Conservation (phyloP, 2,113 vertebrate species). For the Malurus elegans region DNA sequence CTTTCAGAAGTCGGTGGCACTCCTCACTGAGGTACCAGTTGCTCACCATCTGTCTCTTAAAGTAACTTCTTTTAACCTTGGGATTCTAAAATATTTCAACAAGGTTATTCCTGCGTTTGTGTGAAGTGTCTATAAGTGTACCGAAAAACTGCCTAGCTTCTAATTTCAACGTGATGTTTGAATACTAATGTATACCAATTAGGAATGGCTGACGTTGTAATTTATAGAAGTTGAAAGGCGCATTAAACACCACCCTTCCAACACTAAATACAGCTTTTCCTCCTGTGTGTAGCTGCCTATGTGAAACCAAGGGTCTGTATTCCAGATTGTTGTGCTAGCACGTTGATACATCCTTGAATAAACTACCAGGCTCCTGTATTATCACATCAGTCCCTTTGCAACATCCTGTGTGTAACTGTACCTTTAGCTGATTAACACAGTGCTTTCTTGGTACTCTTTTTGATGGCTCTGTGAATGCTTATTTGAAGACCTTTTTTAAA, state of each 20-base stretch:
- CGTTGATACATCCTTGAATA: neutral
- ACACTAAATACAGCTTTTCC: conserved; percentile 11
- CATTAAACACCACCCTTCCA: conserved; percentile 14
- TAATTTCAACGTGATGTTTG: neutral
- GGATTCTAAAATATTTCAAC: neutral
- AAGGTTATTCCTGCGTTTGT: neutral
- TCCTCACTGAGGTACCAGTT: conserved; percentile 16
- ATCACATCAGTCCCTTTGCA: neutral
- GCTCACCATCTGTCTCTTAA: conserved; percentile 15
- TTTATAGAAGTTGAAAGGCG: conserved; percentile 41
- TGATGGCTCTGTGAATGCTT: neutral
- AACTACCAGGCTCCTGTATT: neutral
- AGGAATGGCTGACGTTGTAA: neutral
- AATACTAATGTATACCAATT: conserved; percentile 20
- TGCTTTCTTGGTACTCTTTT: conserved; percentile 1
- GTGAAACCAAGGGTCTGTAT: neutral
- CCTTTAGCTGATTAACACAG: neutral
- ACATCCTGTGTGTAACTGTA: neutral
- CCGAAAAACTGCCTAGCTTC: neutral
- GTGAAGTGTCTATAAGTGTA: neutral
- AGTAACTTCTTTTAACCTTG: neutral
- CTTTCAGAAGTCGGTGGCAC: neutral
- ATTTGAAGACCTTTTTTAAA: neutral
- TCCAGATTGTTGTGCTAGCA: neutral
- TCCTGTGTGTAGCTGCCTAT: neutral